Evolutionary conservation across 2,113 vertebrate genomes (phyloP), one percentile per base, ranked within the genome.

Genomic region (Suricata suricatta): DNA sequence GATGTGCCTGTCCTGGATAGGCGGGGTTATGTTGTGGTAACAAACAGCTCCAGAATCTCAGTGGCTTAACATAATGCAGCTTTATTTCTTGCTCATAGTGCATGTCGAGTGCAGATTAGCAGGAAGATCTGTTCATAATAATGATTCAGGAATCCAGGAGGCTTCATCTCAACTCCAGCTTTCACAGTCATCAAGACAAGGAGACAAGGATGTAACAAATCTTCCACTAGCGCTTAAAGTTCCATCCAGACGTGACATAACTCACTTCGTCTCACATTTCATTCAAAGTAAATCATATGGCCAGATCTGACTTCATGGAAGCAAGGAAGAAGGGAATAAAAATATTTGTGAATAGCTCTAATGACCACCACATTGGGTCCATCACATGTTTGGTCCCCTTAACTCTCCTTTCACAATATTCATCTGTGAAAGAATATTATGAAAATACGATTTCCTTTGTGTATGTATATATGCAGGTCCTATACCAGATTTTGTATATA

Each of bases 221-320:
- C 33, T 21, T 92, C 69, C 9, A 19, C 83, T 25, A n/a, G 6
- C 38, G 64, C 77, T 41, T 52, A 71, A 60, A 63, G 29, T 72
- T 92, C 69, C 14, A 81, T 13, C 52, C 16, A 71, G 29, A 92
- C 92, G 57, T 64, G 29, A 76, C 60, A 77, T 12, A 52, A 79
- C 35, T 79, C 86, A 47, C 21, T 52, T 66, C n/a, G 3, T 38
- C 21, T 91, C 60, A 69, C 19, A 54, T 82, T 86, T 94, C 41
- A 66, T 88, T 90, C 88, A 95, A 64, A 94, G 71, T 21, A 85
- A 97, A 90, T 85, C 11, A n/a, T 82, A 63, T 12, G 47, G 47
- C 7, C 72, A 94, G 57, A 81, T 35, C 74, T 93, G 66, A 95
- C 88, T 90, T 89, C 21, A 96, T 47, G 50, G 38, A 44, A 91